Base-by-base conservation (phyloP, 2,113 vertebrate species). In the Poecilia latipinna region DNA sequence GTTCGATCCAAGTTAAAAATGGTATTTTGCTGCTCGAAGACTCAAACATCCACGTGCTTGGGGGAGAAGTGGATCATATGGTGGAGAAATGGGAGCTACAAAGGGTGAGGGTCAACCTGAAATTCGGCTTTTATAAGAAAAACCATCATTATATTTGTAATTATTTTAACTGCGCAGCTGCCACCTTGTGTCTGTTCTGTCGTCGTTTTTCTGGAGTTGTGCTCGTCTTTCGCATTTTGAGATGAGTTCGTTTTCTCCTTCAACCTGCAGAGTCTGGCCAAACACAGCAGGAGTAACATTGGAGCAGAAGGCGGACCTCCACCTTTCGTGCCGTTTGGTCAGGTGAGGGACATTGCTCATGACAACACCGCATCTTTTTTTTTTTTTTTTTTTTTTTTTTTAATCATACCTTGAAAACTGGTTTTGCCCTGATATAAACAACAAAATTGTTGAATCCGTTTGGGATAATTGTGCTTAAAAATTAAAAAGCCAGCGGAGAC, bases 31-130 rank as follows among this genome's bases (percentile, higher is more conserved):
- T 99, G 32, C 94, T 99, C 80, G 96, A 97, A 83, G 97, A 99
- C 87, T 95, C 93, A 72, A 99, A 97, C 64, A 96, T 97, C 61
- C 82, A 92, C 29, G 93, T 98, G 79, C 97, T 99, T 15, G 98
- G 97, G 48, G 98, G 98, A 88, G 97, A 97, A 92, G 97, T 99
- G 66, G 96, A 99, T 83, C 96, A 97, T 90, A 96, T 99, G 93
- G 96, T 99, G 87, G 97, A 99, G 90, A 99, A 99, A 78, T 99
- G 98, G 97, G 96, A 97, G 83, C 95, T 99, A 68, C 97, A 99
- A 89, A 96, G 96, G 96, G 97, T 99, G 93, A 98, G 96, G 87
- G 67, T 69, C 8, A 13, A 90, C 62, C 24, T 26, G 8, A 7
- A 57, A 66, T 77, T 77, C 62, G 78, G 22, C 57, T 69, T 44